Evolutionary conservation across 2,797 vertebrate species (phyloP).

Genomic region (Apogon talboti): DNA sequence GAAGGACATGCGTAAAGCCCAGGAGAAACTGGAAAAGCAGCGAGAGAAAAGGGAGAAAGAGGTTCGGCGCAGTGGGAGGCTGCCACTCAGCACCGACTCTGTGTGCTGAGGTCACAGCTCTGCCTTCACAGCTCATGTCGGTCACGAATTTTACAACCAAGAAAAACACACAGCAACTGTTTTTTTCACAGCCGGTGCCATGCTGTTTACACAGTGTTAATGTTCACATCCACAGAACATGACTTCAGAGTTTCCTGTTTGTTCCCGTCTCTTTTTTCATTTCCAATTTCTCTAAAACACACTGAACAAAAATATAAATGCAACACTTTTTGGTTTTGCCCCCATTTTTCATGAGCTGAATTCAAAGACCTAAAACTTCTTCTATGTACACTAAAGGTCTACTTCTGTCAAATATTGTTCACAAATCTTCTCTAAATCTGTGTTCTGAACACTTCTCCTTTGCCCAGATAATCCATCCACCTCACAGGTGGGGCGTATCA

Average conservation of each 20-base stretch:
- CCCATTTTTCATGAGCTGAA: too few species aligned
- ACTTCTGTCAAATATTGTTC: too few species aligned
- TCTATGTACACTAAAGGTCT: too few species aligned
- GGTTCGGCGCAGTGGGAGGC: conserved; percentile 84
- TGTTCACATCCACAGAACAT: conserved; percentile 10
- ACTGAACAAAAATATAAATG: too few species aligned
- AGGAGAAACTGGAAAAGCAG: conserved; percentile 93
- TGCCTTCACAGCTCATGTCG: conserved; percentile 12
- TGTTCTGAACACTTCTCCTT: too few species aligned
- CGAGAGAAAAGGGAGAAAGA: conserved; percentile 90
- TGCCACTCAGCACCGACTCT: conserved; percentile 85
- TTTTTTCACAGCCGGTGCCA: conserved; percentile 5
- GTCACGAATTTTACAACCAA: conserved; percentile 15
- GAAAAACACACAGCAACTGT: not conserved
- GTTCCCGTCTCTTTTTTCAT: conserved; percentile 5
- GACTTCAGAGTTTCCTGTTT: conserved; percentile 8
- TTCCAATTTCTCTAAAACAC: conserved; percentile 1
- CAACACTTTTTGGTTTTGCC: too few species aligned
- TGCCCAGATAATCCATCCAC: too few species aligned
- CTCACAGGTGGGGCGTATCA: too few species aligned
- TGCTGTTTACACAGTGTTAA: conserved; percentile 24
- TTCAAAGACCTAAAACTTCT: too few species aligned
- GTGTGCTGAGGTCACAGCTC: conserved; percentile 81
- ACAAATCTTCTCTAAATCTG: too few species aligned
- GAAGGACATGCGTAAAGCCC: conserved; percentile 91